Evolutionary conservation across 2,888 invertebrate genomes (phyloP).

Genomic region (Pycnomerus fuliginosus): DNA sequence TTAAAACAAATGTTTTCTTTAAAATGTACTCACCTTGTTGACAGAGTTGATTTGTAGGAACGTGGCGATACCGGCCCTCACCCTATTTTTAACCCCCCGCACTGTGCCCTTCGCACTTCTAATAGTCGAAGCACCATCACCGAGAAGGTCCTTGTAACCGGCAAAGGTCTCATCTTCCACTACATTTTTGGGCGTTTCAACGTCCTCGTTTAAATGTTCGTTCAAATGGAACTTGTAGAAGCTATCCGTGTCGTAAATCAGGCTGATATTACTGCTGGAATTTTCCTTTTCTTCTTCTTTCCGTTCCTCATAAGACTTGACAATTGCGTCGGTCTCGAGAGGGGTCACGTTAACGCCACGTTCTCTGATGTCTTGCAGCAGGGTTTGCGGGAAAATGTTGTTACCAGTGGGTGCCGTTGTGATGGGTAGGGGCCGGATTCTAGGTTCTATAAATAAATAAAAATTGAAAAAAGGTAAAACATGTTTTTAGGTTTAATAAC

Average conservation of each 20-base stretch:
- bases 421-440: no score
- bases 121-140: slow-evolving; percentile 71
- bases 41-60: slow-evolving; percentile 82
- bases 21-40: slow-evolving; percentile 83
- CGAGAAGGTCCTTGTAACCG: slow-evolving; percentile 72
- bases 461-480: no score
- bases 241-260: slow-evolving; percentile 72
- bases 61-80: slow-evolving; percentile 92
- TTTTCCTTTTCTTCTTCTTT: slow-evolving; percentile 52
- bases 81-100: slow-evolving; percentile 91
- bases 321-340: slow-evolving; percentile 47
- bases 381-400: slow-evolving; percentile 62
- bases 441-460: no score
- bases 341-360: slow-evolving; percentile 58
- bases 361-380: slow-evolving; percentile 70
- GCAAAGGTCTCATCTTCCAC: slow-evolving; percentile 71
- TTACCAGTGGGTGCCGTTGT: slow-evolving; percentile 2
- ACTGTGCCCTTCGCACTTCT: slow-evolving; percentile 90
- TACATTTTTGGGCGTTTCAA: slow-evolving; percentile 48
- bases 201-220: slow-evolving; percentile 61
- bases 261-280: slow-evolving; percentile 56
- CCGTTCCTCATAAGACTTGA: slow-evolving; percentile 69
- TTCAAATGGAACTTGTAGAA: slow-evolving; percentile 82
- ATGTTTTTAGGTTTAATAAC: no score
- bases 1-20: not conserved